Evolutionary conservation across 2,888 invertebrate species (phyloP).

Genomic region (Agapostemon virescens): DNA sequence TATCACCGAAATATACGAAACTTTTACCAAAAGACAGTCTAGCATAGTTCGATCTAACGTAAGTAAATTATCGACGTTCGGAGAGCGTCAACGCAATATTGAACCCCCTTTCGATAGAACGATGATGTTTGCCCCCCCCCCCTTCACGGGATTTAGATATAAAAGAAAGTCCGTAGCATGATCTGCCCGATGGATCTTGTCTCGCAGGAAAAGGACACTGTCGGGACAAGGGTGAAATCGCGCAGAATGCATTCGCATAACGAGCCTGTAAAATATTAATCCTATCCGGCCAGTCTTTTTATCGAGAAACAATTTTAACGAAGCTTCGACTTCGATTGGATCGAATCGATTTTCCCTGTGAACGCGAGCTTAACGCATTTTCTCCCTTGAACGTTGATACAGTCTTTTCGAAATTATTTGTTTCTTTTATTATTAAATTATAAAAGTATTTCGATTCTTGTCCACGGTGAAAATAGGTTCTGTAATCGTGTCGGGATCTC

Average conservation of each 20-base stretch:
- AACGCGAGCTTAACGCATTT: background rate
- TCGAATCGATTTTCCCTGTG: background rate
- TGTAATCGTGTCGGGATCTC: no score
- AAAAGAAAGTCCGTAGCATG: constrained; percentile 22
- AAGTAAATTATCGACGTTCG: constrained; percentile 22
- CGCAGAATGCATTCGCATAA: background rate
- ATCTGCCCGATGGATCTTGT: constrained; percentile 15
- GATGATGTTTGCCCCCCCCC: constrained; percentile 11
- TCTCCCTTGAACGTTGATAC: no score
- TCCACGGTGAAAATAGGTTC: no score
- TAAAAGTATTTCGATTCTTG: no score
- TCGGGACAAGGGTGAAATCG: background rate
- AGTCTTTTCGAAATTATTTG: no score
- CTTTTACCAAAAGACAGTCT: constrained; percentile 32
- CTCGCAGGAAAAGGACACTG: background rate
- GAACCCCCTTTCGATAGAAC: constrained; percentile 23
- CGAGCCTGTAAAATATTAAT: background rate
- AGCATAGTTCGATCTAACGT: constrained; percentile 36
- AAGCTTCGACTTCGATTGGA: background rate
- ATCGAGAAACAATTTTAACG: background rate
- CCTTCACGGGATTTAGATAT: constrained; percentile 11
- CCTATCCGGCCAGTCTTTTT: background rate
- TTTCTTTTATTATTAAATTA: no score
- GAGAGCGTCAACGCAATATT: constrained; percentile 16
- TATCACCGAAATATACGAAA: constrained; percentile 27